Conservation (phyloP, 2,888 invertebrate species). For the Clostera curtula region DNA sequence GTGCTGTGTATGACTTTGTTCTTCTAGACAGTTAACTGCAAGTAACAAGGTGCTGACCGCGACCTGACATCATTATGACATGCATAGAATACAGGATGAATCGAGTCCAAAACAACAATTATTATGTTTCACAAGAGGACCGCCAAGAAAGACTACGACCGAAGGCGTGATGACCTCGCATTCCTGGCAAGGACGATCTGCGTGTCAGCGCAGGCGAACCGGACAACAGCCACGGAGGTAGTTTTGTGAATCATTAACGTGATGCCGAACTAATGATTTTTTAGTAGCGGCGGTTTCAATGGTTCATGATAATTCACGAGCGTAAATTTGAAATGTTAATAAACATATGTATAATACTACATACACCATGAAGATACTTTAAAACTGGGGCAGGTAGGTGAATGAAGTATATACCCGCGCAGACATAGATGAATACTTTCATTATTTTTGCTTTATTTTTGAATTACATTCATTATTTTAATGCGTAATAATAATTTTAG, state of each 20-base stretch:
- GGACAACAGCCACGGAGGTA: slow-evolving; percentile 15
- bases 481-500: no score
- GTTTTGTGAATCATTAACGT: slow-evolving; percentile 25
- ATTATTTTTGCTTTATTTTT: no score
- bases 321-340: no score
- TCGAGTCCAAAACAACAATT: slow-evolving; percentile 46
- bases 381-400: no score
- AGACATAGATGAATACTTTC: no score
- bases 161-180: slow-evolving; percentile 69
- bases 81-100: slow-evolving; percentile 56
- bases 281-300: slow-evolving; percentile 15
- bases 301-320: no score
- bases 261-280: slow-evolving; percentile 18
- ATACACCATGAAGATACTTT: no score
- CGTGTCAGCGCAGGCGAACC: slow-evolving; percentile 24
- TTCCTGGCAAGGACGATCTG: slow-evolving; percentile 70
- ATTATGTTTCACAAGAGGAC: slow-evolving; percentile 59
- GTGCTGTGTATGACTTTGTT: no score
- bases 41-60: slow-evolving; percentile 35
- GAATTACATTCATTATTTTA: no score
- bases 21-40: no score
- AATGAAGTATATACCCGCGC: no score
- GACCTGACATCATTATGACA: slow-evolving; percentile 47
- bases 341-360: no score
- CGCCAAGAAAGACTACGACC: slow-evolving; percentile 49